Percentiles rank a stretch among this genome's conserved stretches.
Conservation (phyloP, 1,140 invertebrate genomes). For the Leptonema lineaticorne region DNA sequence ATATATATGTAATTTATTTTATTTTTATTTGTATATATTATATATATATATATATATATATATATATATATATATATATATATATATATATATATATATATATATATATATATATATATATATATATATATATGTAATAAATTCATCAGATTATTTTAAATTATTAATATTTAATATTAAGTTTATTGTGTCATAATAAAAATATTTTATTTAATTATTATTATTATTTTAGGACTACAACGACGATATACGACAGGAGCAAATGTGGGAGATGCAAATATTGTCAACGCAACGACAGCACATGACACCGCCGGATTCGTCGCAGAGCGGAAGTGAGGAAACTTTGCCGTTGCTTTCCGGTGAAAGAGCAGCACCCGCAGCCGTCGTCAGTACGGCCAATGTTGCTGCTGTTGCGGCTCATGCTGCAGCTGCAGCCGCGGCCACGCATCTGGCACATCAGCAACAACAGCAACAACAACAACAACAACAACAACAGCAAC, state of each 20-base stretch:
- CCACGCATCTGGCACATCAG: conserved; percentile 28
- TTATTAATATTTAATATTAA: too few relatives aligned
- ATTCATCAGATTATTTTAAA: too few relatives aligned
- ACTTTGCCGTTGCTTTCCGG: conserved; percentile 45
- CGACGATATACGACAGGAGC: conserved; percentile 82
- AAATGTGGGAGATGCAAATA: conserved; percentile 82
- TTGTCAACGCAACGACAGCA: conserved; percentile 56
- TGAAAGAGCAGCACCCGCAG: conserved; percentile 28
- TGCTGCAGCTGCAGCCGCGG: conserved; percentile 33
- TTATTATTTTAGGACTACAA: conserved; percentile 68
- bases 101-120: too few relatives aligned
- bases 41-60: too few relatives aligned
- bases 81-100: too few relatives aligned
- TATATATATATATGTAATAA: too few relatives aligned
- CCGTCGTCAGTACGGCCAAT: conserved; percentile 21
- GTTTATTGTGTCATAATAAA: too few relatives aligned
- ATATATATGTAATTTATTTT: too few relatives aligned
- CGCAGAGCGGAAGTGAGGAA: conserved; percentile 52
- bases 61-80: too few relatives aligned
- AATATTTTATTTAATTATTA: not conserved
- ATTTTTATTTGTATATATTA: too few relatives aligned
- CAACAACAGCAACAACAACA: conserved; percentile 21
- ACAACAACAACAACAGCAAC: conserved; percentile 28
- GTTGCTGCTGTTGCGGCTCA: conserved; percentile 28
- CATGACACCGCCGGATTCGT: conserved; percentile 52